phyloP scores from a whole-genome alignment of 2,113 vertebrate species.

The Silurus asotus region DNA sequence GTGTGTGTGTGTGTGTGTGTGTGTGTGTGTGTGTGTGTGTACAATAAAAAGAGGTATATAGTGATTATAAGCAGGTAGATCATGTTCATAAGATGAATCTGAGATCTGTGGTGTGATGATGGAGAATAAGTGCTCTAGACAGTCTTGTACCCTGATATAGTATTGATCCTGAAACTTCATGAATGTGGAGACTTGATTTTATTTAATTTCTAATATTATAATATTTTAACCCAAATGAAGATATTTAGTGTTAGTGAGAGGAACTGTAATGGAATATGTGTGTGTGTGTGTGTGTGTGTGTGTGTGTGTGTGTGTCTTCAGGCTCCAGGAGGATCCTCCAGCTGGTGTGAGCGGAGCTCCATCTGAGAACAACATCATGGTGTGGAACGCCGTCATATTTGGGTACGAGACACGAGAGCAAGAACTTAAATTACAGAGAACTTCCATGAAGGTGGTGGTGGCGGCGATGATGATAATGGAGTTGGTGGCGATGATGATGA shows the following conservation, averaged over 20 bases:
- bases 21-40: conserved; percentile 15
- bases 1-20: not conserved
- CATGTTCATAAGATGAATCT: too few relatives aligned
- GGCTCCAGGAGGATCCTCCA: conserved; percentile 95
- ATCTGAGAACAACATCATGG: conserved; percentile 98
- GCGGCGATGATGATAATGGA: not conserved
- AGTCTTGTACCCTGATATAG: not conserved
- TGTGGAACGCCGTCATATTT: conserved; percentile 97
- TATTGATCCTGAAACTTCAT: not conserved
- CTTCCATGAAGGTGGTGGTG: not conserved
- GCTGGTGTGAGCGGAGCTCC: conserved; percentile 94
- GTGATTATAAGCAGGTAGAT: too few relatives aligned
- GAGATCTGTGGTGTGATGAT: not conserved
- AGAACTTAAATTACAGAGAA: not conserved
- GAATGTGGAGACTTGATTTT: too few relatives aligned
- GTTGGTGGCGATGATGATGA: not conserved
- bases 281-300: not conserved
- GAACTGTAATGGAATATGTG: not conserved
- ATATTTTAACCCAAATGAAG: too few relatives aligned
- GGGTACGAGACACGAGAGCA: conserved; percentile 74
- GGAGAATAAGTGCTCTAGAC: conserved; percentile 6
- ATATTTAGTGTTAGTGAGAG: not conserved
- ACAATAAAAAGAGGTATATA: too few relatives aligned
- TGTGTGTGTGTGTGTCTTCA: conserved; percentile 56
- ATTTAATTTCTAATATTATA: too few relatives aligned